A percentile compares a stretch with the other conserved stretches of the same genome.
phyloP scores from a whole-genome alignment of 2,888 invertebrate genomes.

The Drosophila lutescens region DNA sequence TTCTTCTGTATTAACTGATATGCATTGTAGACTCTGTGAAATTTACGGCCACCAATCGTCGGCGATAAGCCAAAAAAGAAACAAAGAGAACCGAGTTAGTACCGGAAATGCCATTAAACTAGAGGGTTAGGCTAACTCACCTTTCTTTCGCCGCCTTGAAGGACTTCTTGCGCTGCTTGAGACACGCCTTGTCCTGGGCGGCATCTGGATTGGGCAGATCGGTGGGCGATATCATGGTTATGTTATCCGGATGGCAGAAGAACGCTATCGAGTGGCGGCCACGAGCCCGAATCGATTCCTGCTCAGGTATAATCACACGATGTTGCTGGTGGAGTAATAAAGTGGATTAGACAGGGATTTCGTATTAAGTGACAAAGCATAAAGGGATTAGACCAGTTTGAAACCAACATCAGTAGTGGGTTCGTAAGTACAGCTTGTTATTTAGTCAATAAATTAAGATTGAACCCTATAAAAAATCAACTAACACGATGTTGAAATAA shows the following conservation, averaged over 20 bases:
- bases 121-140: slow-evolving; percentile 57
- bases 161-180: slow-evolving; percentile 84
- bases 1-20: slow-evolving; percentile 90
- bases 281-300: slow-evolving; percentile 86
- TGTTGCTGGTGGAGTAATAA: slow-evolving; percentile 85
- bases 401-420: neutral
- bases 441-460: neutral
- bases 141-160: slow-evolving; percentile 84
- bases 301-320: slow-evolving; percentile 89
- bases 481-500: neutral
- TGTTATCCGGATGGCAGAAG: slow-evolving; percentile 89
- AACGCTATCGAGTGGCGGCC: slow-evolving; percentile 91
- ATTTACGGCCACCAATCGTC: slow-evolving; percentile 43
- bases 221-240: slow-evolving; percentile 84
- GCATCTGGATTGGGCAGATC: slow-evolving; percentile 82
- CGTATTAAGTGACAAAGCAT: neutral
- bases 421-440: no score
- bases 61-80: slow-evolving; percentile 36
- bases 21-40: slow-evolving; percentile 87
- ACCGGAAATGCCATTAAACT: slow-evolving; percentile 6
- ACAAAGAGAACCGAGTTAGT: slow-evolving; percentile 73
- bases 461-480: no score
- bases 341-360: neutral
- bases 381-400: neutral
- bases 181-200: slow-evolving; percentile 74